phyloP scores from a whole-genome alignment of 1,140 invertebrate genomes.

The Penaeus chinensis region DNA sequence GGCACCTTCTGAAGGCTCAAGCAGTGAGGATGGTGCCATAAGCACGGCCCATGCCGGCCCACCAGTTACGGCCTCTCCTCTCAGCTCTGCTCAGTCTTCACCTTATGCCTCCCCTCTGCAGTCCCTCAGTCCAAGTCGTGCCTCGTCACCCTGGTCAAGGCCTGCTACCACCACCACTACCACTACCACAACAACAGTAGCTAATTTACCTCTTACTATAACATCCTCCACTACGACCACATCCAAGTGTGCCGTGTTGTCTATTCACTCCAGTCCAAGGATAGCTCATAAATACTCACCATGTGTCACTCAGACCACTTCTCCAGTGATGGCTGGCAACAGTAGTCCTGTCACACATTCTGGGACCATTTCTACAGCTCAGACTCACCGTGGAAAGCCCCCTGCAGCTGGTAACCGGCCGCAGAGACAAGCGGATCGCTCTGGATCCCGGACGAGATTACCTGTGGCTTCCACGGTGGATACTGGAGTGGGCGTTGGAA shows the following conservation, averaged over 20 bases:
- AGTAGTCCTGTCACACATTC: slow-evolving; percentile 10
- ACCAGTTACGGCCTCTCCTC: slow-evolving; percentile 42
- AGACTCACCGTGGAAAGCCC: slow-evolving; percentile 37
- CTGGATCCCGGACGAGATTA: slow-evolving; percentile 44
- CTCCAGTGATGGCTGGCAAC: background rate
- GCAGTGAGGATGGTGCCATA: slow-evolving; percentile 43
- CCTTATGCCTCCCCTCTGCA: slow-evolving; percentile 55
- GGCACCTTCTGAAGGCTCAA: slow-evolving; percentile 44
- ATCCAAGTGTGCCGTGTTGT: background rate
- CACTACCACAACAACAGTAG: slow-evolving; percentile 48
- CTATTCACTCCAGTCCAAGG: slow-evolving; percentile 33
- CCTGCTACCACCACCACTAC: slow-evolving; percentile 45
- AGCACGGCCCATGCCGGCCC: slow-evolving; percentile 22
- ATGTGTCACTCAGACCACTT: slow-evolving; percentile 15
- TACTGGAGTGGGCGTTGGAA: slow-evolving; percentile 12
- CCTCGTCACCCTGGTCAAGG: slow-evolving; percentile 52
- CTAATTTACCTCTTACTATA: slow-evolving; percentile 40
- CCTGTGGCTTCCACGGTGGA: slow-evolving; percentile 27
- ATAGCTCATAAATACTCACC: slow-evolving; percentile 37
- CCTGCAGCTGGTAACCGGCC: slow-evolving; percentile 36
- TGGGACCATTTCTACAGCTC: slow-evolving; percentile 6
- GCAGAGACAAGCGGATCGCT: slow-evolving; percentile 51
- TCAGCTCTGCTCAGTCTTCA: slow-evolving; percentile 56
- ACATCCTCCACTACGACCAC: slow-evolving; percentile 30
- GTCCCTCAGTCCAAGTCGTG: slow-evolving; percentile 58